Evolutionary conservation across 2,797 vertebrate genomes (phyloP).

Genomic region (Pseudocheirus occidentalis): DNA sequence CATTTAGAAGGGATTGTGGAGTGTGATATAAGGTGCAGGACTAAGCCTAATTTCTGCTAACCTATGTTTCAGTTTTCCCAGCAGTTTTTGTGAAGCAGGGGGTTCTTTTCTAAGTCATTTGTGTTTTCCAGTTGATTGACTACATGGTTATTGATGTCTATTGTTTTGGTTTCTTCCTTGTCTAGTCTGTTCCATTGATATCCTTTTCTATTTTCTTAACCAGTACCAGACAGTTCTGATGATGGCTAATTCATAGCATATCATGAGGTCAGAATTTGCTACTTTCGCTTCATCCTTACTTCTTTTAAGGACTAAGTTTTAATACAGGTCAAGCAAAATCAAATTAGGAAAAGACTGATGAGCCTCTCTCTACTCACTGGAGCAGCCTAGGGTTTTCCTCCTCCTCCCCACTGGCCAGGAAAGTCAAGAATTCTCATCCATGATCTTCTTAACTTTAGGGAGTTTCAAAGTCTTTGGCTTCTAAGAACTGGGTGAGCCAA

Average conservation of each 20-base stretch:
- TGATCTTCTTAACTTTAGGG: neutral
- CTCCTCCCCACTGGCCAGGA: neutral
- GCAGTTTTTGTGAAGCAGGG: neutral
- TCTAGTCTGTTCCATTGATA: neutral
- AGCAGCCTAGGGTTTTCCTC: neutral
- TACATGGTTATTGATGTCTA: neutral
- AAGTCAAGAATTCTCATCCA: neutral
- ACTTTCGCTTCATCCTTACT: neutral
- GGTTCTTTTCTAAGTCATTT: neutral
- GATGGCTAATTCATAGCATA: neutral
- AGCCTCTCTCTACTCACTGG: neutral
- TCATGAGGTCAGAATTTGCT: neutral
- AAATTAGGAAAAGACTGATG: neutral
- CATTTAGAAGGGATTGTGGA: neutral
- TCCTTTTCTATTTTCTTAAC: neutral
- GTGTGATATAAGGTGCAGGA: neutral
- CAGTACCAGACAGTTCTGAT: neutral
- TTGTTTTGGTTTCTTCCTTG: neutral
- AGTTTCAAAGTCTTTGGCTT: neutral
- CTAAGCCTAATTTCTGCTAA: neutral
- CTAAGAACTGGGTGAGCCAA: neutral
- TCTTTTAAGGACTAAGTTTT: neutral
- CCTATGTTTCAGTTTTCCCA: neutral
- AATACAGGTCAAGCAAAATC: neutral
- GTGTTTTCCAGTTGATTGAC: neutral